These are phyloP conservation scores for Chrysolina americana DNA, from an alignment of 2,888 invertebrate species.

Conservation along the genomic window DNA sequence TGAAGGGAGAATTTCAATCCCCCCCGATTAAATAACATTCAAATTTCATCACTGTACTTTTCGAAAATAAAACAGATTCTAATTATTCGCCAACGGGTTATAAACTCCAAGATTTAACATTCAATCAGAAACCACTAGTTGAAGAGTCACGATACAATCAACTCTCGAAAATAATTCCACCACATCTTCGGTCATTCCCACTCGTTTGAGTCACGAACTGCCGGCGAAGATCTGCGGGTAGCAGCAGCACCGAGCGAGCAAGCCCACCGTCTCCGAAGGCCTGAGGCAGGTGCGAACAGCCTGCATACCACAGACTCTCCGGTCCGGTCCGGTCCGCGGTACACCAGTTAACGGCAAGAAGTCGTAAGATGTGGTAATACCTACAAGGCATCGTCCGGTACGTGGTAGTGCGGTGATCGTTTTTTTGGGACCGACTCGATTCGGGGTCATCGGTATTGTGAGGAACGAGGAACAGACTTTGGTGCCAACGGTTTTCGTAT, in stretches of 20 bases:
- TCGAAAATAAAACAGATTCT: too few species aligned
- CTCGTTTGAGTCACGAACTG: not conserved
- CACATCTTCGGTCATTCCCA: not conserved
- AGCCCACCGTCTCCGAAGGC: not conserved
- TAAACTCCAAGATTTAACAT: not conserved
- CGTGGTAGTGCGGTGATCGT: conserved; percentile 14
- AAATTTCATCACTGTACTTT: too few species aligned
- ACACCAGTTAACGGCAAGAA: conserved; percentile 25
- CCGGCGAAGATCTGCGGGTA: not conserved
- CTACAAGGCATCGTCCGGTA: conserved; percentile 6
- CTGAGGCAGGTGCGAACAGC: conserved; percentile 4
- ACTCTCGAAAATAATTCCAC: not conserved
- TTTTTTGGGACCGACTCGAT: not conserved
- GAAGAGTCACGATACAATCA: too few species aligned
- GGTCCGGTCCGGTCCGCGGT: not conserved
- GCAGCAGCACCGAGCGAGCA: not conserved
- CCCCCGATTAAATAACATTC: too few species aligned
- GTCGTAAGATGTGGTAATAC: conserved; percentile 23
- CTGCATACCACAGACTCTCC: conserved; percentile 18
- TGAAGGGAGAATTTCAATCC: too few species aligned
- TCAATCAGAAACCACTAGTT: not conserved
- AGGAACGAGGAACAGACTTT: not conserved
- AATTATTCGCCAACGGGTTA: not conserved
- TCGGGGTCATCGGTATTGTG: conserved; percentile 11
- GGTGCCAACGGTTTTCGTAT: not conserved